Evolutionary conservation across 2,797 vertebrate species (phyloP), one percentile per base, ranked within the genome.

Genomic region (Clangula hyemalis): DNA sequence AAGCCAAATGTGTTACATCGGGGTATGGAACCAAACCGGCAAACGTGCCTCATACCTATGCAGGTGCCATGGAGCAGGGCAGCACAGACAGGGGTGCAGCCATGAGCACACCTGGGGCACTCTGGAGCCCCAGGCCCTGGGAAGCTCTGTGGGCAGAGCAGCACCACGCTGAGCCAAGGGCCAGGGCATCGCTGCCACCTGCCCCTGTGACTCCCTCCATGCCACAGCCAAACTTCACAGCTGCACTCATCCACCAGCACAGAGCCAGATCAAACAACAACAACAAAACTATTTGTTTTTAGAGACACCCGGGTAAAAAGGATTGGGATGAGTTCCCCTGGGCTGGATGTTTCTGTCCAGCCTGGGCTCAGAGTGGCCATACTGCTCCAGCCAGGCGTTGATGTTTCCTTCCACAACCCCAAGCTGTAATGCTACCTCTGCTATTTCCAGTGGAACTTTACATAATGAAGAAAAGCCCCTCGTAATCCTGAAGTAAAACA

Each of bases 51-150:
- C 20, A 24, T 22, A 39, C 38, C 62, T 13, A 53, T 7, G 28
- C 28, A 8, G 34, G 39, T 2, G 72, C 60, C 34, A 3, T 3
- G 12, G 24, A 24, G 71, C 80, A 69, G 21, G 32, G 13, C 62
- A n/a, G 49, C 9, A 1, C 4, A 15, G 0, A 1, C 0, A 45
- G 68, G n/a, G 34, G 49, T 12, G 5, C 56, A 45, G 36, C 11
- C 39, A 28, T 0, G 1, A 64, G 71, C 65, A 74, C 64, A 79
- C 17, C 4, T 36, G 38, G 32, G 53, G 54, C 57, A 15, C 75
- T 28, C n/a, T 12, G 11, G 34, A 36, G 32, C 61, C 61, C 61
- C 6, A 8, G 39, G 39, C 34, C 41, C 51, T 66, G 24, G 0
- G 0, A 74, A 83, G 80, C 39, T 4, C 24, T 3, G 13, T 25